Evolutionary conservation across 1,140 invertebrate genomes (phyloP).

Genomic region (Coboldia fuscipes): DNA sequence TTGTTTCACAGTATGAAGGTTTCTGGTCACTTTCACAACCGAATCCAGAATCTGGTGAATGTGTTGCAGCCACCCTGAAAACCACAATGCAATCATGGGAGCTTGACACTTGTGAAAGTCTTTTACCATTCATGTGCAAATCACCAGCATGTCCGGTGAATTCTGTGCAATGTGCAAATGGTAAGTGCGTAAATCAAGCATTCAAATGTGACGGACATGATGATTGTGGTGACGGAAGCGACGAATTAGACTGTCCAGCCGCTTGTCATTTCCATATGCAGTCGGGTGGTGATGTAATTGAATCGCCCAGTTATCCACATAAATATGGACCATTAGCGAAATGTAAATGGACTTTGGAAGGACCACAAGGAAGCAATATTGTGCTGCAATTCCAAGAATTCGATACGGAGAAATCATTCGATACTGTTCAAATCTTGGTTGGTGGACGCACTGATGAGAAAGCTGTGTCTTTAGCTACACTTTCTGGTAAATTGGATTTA

Average conservation of each 20-base stretch:
- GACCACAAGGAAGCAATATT: slow-evolving; percentile 85
- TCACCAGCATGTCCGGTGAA: slow-evolving; percentile 76
- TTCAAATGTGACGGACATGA: slow-evolving; percentile 84
- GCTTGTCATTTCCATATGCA: slow-evolving; percentile 85
- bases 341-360: slow-evolving; percentile 94
- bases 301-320: slow-evolving; percentile 84
- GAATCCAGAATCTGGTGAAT: slow-evolving; percentile 63
- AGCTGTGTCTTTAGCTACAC: slow-evolving; percentile 69
- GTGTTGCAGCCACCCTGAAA: slow-evolving; percentile 60
- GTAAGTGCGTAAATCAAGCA: slow-evolving; percentile 68
- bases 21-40: slow-evolving; percentile 79
- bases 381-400: slow-evolving; percentile 89
- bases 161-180: slow-evolving; percentile 82
- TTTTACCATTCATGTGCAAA: slow-evolving; percentile 86
- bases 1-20: slow-evolving; percentile 83
- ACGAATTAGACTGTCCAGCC: slow-evolving; percentile 73
- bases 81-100: slow-evolving; percentile 72
- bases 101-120: slow-evolving; percentile 76
- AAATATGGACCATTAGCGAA: slow-evolving; percentile 75
- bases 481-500: slow-evolving; percentile 74
- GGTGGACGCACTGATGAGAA: slow-evolving; percentile 89
- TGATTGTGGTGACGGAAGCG: slow-evolving; percentile 79
- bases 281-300: slow-evolving; percentile 83
- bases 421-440: slow-evolving; percentile 86
- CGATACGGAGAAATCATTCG: slow-evolving; percentile 89